A percentile compares a stretch with the other conserved stretches of the same genome.
Evolutionary conservation across 2,113 vertebrate genomes (phyloP).

Genomic region (Cinclus mexicanus): DNA sequence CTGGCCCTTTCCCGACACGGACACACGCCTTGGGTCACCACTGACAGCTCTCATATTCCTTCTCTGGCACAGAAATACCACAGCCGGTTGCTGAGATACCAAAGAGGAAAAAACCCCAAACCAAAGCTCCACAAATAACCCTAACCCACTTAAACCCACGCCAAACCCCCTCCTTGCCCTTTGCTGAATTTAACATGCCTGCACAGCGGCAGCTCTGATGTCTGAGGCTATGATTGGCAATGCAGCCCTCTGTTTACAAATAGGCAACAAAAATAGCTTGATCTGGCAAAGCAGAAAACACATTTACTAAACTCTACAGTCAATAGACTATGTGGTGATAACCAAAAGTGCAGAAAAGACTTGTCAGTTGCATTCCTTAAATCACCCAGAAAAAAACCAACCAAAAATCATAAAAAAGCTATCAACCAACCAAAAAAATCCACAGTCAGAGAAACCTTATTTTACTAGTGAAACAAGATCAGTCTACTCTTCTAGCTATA

Average conservation of each 20-base stretch:
- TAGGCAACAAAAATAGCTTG: background rate
- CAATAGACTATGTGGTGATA: rapidly evolving
- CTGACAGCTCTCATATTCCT: background rate
- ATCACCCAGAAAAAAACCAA: rapidly evolving
- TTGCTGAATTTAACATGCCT: background rate
- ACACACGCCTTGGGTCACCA: background rate
- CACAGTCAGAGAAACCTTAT: background rate
- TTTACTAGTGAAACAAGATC: background rate
- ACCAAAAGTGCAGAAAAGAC: background rate
- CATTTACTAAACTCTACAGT: background rate
- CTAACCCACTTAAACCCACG: background rate
- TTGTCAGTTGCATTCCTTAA: background rate
- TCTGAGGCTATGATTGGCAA: background rate
- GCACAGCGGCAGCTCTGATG: background rate
- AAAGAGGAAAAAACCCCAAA: background rate
- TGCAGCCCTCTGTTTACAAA: background rate
- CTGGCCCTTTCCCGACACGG: background rate
- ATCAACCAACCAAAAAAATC: rapidly evolving
- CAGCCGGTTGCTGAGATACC: background rate
- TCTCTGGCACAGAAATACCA: background rate
- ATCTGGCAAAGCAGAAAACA: background rate
- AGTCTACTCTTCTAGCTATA: background rate
- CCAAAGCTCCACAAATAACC: background rate
- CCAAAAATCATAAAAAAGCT: background rate
- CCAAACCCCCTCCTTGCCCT: background rate